Evolutionary conservation across 2,113 vertebrate genomes (phyloP).

Genomic region (Lampris megalopsis): DNA sequence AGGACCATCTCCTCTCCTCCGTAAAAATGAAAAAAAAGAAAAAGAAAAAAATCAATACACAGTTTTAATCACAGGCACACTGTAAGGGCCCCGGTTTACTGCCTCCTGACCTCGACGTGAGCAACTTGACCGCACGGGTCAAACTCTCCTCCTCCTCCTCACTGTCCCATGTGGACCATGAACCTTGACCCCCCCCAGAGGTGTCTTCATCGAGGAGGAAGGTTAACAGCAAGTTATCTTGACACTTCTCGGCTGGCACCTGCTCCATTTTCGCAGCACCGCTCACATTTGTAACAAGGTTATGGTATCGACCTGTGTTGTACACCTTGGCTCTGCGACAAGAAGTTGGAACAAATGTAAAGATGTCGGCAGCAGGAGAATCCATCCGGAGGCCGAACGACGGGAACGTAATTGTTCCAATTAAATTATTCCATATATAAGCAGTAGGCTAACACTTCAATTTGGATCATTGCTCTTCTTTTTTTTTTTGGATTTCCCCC

Average conservation of each 20-base stretch:
- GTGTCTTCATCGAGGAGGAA: not conserved
- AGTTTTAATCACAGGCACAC: slow-evolving; percentile 55
- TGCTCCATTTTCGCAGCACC: not conserved
- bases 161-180: slow-evolving; percentile 6
- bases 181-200: slow-evolving; percentile 20
- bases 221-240: slow-evolving; percentile 35
- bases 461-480: too few species aligned
- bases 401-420: too few species aligned
- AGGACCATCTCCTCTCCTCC: slow-evolving; percentile 37
- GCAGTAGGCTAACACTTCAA: too few species aligned
- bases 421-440: not conserved
- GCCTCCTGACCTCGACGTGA: not conserved
- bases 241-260: not conserved
- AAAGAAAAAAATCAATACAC: slow-evolving; percentile 45
- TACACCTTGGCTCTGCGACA: not conserved
- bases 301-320: not conserved
- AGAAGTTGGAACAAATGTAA: not conserved
- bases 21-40: not conserved
- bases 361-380: not conserved
- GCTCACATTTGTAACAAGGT: slow-evolving; percentile 25
- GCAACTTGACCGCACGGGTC: slow-evolving; percentile 11
- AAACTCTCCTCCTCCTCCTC: not conserved
- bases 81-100: not conserved
- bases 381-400: too few species aligned
- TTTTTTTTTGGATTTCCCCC: too few species aligned